Evolutionary conservation across 2,113 vertebrate species (phyloP).

Genomic region (Gracilinanus agilis): DNA sequence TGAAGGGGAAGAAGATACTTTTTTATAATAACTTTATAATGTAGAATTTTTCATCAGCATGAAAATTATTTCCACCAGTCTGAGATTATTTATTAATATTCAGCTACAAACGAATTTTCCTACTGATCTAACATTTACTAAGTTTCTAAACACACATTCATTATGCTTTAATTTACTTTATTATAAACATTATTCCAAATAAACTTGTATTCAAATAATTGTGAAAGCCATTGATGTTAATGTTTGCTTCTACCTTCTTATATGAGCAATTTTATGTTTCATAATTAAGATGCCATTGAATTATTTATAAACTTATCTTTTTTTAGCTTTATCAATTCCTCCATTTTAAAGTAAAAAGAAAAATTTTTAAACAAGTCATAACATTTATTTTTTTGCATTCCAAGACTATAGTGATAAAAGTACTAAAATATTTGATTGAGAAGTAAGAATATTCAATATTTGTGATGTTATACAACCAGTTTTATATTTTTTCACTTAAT

Average conservation of each 20-base stretch:
- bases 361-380: neutral
- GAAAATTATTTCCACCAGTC: neutral
- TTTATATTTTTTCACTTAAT: neutral
- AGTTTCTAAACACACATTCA: neutral
- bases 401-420: neutral
- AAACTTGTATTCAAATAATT: neutral
- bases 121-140: neutral
- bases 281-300: neutral
- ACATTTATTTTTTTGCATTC: neutral
- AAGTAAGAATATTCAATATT: neutral
- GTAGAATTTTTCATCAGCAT: constrained; percentile 9
- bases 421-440: neutral
- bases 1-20: neutral
- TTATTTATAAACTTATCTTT: neutral
- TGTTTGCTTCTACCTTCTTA: constrained; percentile 30
- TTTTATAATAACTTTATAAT: neutral
- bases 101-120: neutral
- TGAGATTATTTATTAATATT: constrained; percentile 18
- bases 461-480: neutral
- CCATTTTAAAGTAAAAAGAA: constrained; percentile 9
- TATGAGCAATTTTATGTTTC: constrained; percentile 9
- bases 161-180: constrained; percentile 6
- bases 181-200: neutral
- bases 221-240: neutral
- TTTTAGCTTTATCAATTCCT: neutral